A percentile compares a stretch with the other conserved stretches of the same genome.
Evolutionary conservation across 1,140 invertebrate species (phyloP).

Genomic region (Maconellicoccus hirsutus): DNA sequence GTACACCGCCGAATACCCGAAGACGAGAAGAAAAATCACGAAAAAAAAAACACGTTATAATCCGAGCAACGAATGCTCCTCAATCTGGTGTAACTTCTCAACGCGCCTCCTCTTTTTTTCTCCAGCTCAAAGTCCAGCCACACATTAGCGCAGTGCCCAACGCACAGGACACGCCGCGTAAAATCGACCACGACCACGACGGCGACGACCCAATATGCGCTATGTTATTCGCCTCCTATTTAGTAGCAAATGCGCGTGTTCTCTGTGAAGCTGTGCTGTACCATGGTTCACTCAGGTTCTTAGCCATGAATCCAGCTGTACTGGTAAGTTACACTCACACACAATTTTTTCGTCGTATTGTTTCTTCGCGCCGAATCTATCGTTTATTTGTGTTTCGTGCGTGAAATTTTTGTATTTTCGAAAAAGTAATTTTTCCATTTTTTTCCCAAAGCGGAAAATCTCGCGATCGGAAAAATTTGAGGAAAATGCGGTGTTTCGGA

Average conservation of each 20-base stretch:
- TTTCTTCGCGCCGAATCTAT: no score
- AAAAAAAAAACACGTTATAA: background rate
- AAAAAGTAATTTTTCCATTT: no score
- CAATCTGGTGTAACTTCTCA: background rate
- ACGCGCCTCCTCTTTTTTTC: no score
- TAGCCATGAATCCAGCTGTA: constrained; percentile 22
- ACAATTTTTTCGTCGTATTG: no score
- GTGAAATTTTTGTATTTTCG: no score
- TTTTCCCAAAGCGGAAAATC: no score
- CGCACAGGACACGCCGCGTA: background rate
- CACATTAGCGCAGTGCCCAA: no score
- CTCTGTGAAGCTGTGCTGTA: constrained; percentile 18
- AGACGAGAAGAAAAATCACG: background rate
- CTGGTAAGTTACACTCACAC: constrained; percentile 10
- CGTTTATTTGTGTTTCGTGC: no score
- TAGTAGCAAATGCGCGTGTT: constrained; percentile 22
- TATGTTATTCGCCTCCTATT: constrained; percentile 17
- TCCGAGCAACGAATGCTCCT: background rate
- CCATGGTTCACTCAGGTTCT: constrained; percentile 21
- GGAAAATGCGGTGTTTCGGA: no score
- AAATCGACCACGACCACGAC: background rate
- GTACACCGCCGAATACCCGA: no score
- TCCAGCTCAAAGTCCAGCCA: background rate
- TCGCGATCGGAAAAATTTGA: no score
- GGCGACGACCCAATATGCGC: constrained; percentile 19